These are phyloP conservation scores for Calameuta pallipes DNA, from an alignment of 2,888 invertebrate genomes.

Conservation along the genomic window DNA sequence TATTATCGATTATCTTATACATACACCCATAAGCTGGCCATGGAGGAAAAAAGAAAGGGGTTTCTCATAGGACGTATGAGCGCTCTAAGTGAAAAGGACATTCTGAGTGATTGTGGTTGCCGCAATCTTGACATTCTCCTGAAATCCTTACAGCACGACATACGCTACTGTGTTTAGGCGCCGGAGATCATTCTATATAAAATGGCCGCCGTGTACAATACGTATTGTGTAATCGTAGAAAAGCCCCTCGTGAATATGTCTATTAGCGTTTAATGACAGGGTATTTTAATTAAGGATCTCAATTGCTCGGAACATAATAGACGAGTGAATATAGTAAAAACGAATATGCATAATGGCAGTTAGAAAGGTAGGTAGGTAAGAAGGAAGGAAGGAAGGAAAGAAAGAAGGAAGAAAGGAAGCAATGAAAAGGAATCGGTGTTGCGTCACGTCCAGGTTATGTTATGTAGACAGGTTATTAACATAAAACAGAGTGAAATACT, in stretches of 20 bases:
- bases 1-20: background rate
- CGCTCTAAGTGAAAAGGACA: conserved; percentile 63
- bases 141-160: conserved; percentile 41
- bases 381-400: background rate
- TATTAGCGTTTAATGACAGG: background rate
- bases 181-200: background rate
- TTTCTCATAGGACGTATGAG: conserved; percentile 62
- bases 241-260: background rate
- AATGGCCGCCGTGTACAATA: background rate
- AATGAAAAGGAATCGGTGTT: background rate
- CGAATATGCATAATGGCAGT: background rate
- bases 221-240: background rate
- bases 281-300: background rate
- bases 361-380: background rate
- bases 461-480: conserved; percentile 19
- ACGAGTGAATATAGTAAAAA: background rate
- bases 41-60: conserved; percentile 52
- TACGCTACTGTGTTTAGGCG: background rate
- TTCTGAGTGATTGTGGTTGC: conserved; percentile 65
- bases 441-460: background rate
- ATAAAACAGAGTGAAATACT: conserved; percentile 21
- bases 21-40: conserved; percentile 38
- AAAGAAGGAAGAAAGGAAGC: background rate
- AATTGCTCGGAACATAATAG: background rate
- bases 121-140: conserved; percentile 60